These are phyloP conservation scores for Macrophya alboannulata DNA, from an alignment of 2,888 invertebrate species.

Conservation along the genomic window DNA sequence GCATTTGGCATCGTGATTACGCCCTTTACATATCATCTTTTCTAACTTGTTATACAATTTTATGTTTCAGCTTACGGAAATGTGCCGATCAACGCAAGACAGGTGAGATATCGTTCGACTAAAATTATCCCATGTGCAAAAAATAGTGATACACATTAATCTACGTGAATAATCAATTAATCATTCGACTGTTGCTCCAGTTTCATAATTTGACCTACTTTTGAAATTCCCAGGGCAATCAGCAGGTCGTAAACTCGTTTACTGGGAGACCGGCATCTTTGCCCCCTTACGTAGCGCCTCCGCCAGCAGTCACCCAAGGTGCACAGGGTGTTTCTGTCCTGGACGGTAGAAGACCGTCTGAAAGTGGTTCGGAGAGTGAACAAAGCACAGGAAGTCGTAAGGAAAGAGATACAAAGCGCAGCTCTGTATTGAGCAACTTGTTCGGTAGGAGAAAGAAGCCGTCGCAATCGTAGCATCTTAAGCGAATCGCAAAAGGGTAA, in stretches of 20 bases:
- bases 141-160: neutral
- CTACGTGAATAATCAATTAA: neutral
- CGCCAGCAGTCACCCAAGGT: constrained; percentile 75
- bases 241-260: constrained; percentile 72
- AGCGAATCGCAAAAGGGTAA: neutral
- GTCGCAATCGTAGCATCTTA: constrained; percentile 73
- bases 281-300: constrained; percentile 80
- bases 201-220: neutral
- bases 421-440: constrained; percentile 76
- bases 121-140: neutral
- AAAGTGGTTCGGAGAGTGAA: constrained; percentile 78
- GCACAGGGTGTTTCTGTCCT: constrained; percentile 71
- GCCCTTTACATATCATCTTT: neutral
- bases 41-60: constrained; percentile 55
- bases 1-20: constrained; percentile 15
- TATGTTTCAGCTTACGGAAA: constrained; percentile 79
- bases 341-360: constrained; percentile 76
- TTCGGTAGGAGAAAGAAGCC: constrained; percentile 78
- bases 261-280: constrained; percentile 78
- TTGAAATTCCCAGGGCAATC: constrained; percentile 65
- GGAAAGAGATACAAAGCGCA: constrained; percentile 77
- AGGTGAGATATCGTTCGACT: constrained; percentile 68
- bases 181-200: neutral
- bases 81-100: constrained; percentile 74
- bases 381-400: constrained; percentile 78